phyloP scores from a whole-genome alignment of 2,797 vertebrate species.

The Dermochelys coriacea region DNA sequence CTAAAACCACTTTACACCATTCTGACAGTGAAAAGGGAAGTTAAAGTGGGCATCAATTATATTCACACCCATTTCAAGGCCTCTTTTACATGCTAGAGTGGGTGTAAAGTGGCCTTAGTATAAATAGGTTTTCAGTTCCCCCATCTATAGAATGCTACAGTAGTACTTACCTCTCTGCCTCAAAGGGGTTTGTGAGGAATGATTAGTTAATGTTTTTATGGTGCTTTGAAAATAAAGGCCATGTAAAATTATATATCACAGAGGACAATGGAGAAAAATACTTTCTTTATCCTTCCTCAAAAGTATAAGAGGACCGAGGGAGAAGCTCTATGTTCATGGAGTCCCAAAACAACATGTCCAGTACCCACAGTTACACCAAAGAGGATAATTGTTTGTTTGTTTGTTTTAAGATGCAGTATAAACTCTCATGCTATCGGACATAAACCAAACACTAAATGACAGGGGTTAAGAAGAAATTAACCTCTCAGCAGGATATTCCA shows the following conservation, averaged over 20 bases:
- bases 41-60: not conserved
- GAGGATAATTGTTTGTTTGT: not conserved
- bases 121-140: not conserved
- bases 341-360: not conserved
- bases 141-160: not conserved
- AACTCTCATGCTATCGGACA: not conserved
- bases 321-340: not conserved
- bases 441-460: not conserved
- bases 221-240: not conserved
- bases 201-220: not conserved
- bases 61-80: not conserved
- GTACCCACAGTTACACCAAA: not conserved
- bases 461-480: not conserved
- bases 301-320: not conserved
- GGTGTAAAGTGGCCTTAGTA: not conserved
- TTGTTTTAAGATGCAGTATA: not conserved
- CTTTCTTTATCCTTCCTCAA: not conserved
- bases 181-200: not conserved
- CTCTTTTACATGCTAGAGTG: not conserved
- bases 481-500: not conserved
- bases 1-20: constrained; percentile 37
- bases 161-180: not conserved
- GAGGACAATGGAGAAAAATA: not conserved
- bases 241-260: not conserved
- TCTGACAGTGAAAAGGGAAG: not conserved